Evolutionary conservation across 2,797 vertebrate species (phyloP).

Genomic region (Hipposideros larvatus): DNA sequence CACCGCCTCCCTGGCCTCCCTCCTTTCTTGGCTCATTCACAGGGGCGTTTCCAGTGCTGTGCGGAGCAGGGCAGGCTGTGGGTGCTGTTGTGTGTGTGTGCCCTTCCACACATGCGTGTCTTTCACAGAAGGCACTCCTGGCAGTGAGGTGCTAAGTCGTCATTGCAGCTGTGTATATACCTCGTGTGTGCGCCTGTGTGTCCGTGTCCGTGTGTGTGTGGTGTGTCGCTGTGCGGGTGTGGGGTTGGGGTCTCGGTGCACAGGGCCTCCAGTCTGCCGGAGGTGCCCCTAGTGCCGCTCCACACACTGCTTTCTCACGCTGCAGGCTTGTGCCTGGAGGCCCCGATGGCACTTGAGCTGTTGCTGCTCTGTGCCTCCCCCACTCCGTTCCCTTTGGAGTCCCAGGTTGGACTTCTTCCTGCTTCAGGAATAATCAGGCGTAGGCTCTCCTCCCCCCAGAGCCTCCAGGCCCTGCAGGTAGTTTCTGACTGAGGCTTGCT

Average conservation of each 20-base stretch:
- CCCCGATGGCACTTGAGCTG: neutral
- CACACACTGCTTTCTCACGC: neutral
- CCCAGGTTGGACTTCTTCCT: constrained; percentile 11
- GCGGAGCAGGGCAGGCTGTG: neutral
- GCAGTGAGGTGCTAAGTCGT: constrained; percentile 66
- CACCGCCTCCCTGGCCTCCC: neutral
- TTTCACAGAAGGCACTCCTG: neutral
- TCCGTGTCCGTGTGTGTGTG: neutral
- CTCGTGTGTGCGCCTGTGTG: too few species aligned
- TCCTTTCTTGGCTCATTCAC: neutral
- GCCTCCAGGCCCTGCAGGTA: neutral
- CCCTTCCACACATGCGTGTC: neutral
- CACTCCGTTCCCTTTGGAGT: neutral
- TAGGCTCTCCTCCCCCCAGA: neutral
- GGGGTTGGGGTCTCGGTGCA: neutral
- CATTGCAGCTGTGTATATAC: neutral
- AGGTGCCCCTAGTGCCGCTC: neutral
- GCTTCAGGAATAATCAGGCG: neutral
- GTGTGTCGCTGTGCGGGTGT: neutral
- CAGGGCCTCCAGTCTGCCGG: neutral
- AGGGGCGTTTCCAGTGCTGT: neutral
- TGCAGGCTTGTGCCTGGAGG: neutral
- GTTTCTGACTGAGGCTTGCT: constrained; percentile 55
- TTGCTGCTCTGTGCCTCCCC: neutral
- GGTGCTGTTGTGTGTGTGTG: neutral